A percentile compares a stretch with the other conserved stretches of the same genome.
These are phyloP conservation scores for Alca torda DNA, from an alignment of 2,797 vertebrate genomes.

Conservation along the genomic window DNA sequence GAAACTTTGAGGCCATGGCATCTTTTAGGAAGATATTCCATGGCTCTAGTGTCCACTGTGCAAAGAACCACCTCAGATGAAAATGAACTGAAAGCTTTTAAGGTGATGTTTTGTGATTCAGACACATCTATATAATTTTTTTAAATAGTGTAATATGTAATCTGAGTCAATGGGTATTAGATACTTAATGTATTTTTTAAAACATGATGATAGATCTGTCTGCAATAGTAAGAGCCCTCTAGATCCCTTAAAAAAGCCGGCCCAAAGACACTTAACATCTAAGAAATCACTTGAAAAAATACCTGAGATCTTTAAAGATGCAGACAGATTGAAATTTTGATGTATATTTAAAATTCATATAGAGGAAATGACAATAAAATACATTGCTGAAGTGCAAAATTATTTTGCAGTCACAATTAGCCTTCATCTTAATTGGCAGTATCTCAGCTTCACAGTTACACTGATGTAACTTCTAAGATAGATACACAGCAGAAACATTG, in stretches of 20 bases:
- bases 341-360: not conserved
- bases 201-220: not conserved
- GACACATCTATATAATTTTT: not conserved
- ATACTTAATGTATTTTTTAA: not conserved
- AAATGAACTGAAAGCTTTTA: not conserved
- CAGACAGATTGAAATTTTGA: not conserved
- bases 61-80: not conserved
- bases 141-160: not conserved
- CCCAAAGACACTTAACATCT: not conserved
- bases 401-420: not conserved
- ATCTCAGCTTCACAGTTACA: not conserved
- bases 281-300: not conserved
- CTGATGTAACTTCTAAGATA: not conserved
- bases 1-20: not conserved
- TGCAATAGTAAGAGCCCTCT: not conserved
- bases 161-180: not conserved
- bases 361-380: not conserved
- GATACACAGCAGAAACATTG: not conserved
- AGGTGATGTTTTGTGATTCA: not conserved
- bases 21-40: not conserved
- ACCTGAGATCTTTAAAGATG: not conserved
- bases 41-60: not conserved
- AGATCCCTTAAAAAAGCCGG: not conserved
- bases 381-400: not conserved
- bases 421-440: not conserved